Conservation (phyloP, 2,797 vertebrate species). For the Enteromius treurensis region DNA sequence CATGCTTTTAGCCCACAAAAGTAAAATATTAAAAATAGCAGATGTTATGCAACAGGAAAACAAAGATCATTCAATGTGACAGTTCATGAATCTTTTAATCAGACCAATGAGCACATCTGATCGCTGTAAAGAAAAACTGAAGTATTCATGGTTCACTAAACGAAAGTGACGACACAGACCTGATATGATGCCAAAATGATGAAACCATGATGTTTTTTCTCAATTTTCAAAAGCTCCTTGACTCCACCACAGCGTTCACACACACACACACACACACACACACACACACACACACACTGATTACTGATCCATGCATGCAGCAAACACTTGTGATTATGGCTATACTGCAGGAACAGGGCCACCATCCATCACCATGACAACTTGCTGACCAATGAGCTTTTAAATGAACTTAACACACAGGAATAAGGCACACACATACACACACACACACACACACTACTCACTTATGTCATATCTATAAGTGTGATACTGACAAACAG, state of each 20-base stretch:
- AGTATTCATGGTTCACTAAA: not conserved
- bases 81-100: not conserved
- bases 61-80: conserved; percentile 7
- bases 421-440: not conserved
- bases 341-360: conserved; percentile 31
- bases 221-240: conserved; percentile 1
- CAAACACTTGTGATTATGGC: conserved; percentile 47
- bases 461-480: conserved; percentile 13
- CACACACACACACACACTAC: conserved; percentile 12
- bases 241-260: not conserved
- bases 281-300: conserved; percentile 10
- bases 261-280: not conserved
- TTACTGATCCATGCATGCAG: conserved; percentile 42
- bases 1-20: conserved; percentile 9
- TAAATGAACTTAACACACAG: conserved; percentile 40
- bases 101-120: conserved; percentile 2
- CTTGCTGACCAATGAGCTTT: conserved; percentile 49
- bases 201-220: not conserved
- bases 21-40: conserved; percentile 18
- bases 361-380: conserved; percentile 49
- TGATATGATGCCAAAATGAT: conserved; percentile 18
- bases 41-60: conserved; percentile 9
- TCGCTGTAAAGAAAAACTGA: conserved; percentile 1
- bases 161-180: not conserved
- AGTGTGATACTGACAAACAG: conserved; percentile 62